Evolutionary conservation across 2,113 vertebrate genomes (phyloP).

Genomic region (Ploceus nigricollis): DNA sequence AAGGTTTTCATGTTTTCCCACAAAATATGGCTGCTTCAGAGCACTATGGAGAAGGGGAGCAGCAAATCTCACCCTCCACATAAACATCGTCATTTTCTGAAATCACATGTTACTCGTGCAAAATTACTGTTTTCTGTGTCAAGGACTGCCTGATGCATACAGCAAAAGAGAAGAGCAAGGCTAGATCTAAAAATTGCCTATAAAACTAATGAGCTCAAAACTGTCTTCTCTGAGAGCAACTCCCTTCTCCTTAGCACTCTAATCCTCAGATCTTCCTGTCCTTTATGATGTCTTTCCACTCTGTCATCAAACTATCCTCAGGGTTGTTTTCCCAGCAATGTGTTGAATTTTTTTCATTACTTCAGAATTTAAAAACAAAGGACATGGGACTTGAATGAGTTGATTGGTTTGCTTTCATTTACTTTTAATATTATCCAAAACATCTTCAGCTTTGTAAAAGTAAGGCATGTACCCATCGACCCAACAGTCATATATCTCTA

Average conservation of each 20-base stretch:
- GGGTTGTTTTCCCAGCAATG: neutral
- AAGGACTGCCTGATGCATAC: neutral
- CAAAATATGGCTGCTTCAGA: neutral
- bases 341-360: neutral
- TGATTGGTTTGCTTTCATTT: neutral
- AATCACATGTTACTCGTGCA: fast-evolving
- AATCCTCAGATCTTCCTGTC: neutral
- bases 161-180: neutral
- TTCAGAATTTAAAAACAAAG: neutral
- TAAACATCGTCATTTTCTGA: neutral
- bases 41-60: neutral
- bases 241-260: neutral
- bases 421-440: neutral
- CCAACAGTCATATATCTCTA: neutral
- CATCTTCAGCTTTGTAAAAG: neutral
- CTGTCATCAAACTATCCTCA: neutral
- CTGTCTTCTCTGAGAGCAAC: neutral
- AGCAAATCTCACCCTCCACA: neutral
- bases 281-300: neutral
- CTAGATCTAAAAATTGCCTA: neutral
- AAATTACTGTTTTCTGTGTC: neutral
- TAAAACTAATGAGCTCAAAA: neutral
- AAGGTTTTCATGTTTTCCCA: neutral
- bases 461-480: neutral
- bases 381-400: neutral